phyloP scores from a whole-genome alignment of 2,888 invertebrate genomes.

The Tenthredo distinguenda region DNA sequence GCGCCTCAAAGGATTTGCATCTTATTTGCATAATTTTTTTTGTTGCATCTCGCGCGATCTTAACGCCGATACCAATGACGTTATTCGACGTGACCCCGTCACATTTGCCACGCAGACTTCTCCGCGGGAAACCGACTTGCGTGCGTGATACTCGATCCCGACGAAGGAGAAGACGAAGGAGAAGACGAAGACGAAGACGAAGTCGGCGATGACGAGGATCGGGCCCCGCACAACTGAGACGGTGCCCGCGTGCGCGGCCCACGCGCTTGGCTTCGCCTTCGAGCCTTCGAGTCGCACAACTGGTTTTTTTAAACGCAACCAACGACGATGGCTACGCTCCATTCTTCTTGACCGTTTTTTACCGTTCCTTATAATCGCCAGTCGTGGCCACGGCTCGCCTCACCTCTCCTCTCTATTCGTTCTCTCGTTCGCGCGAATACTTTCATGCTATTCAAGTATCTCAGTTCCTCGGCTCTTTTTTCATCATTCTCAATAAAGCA shows the following conservation, averaged over 20 bases:
- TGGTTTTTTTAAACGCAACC: conserved; percentile 77
- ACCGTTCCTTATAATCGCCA: conserved; percentile 52
- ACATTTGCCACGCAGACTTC: conserved; percentile 48
- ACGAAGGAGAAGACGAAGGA: conserved; percentile 35
- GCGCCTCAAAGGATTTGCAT: conserved; percentile 76
- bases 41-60: conserved; percentile 67
- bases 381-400: conserved; percentile 60
- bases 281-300: conserved; percentile 73
- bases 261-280: conserved; percentile 70
- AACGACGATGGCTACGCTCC: conserved; percentile 73
- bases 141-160: conserved; percentile 46
- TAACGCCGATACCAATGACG: conserved; percentile 58
- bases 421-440: conserved; percentile 45
- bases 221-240: conserved; percentile 53
- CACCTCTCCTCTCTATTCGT: conserved; percentile 58
- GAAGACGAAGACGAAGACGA: conserved; percentile 50
- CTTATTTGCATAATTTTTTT: conserved; percentile 76
- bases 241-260: conserved; percentile 75
- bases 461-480: conserved; percentile 28
- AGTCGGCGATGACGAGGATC: conserved; percentile 55
- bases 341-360: conserved; percentile 56
- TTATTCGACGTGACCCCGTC: conserved; percentile 49
- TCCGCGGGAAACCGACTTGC: conserved; percentile 2
- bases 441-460: conserved; percentile 45
- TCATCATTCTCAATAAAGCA: conserved; percentile 3